Evolutionary conservation across 2,797 vertebrate genomes (phyloP), one percentile per base, ranked within the genome.

Genomic region (Hozukius guyotensis): DNA sequence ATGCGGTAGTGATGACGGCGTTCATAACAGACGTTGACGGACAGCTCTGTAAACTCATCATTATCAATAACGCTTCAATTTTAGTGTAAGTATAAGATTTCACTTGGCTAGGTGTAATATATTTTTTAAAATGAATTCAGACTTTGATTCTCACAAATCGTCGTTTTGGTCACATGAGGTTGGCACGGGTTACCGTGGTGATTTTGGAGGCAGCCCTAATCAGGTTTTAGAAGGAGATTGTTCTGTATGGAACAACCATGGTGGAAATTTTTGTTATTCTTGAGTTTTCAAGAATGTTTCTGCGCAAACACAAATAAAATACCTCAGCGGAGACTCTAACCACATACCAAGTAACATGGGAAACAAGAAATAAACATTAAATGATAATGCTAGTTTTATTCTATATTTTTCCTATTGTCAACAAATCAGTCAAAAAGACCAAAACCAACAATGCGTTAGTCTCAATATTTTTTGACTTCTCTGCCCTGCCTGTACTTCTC

Each of bases 31-130:
- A 46, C 1, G 14, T 46, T 46, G 42, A 46, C 14, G 42, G 14
- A 46, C 0, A 46, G 42, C 42, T 46, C 42, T 46, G 42, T 46
- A 46, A 46, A 0, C 0, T 46, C 42, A 1, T 46, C 42, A 46
- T 46, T 46, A 46, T 46, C 42, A 18, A 18, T 46, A 46, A 46
- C 16, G 42, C 42, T 46, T 46, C 14, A 1, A 46, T 46, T 46
- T 18, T 0, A 18, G 36, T 5, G 12, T 38, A 38, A 5, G 42
- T 18, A 46, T 46, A 46, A 46, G 42, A 18, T 46, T 46, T 46
- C 42, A 18, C 42, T 46, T 46, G 18, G 42, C 42, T 46, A 16
- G 16, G 42, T 16, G 14, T 46, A 7, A 46, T 46, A 16, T 46
- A 46, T 46, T 18, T 42, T 42, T 2, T 0, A 5, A 38, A 38